Evolutionary conservation across 2,888 invertebrate genomes (phyloP).

Genomic region (Xanthorhoe spadicearia): DNA sequence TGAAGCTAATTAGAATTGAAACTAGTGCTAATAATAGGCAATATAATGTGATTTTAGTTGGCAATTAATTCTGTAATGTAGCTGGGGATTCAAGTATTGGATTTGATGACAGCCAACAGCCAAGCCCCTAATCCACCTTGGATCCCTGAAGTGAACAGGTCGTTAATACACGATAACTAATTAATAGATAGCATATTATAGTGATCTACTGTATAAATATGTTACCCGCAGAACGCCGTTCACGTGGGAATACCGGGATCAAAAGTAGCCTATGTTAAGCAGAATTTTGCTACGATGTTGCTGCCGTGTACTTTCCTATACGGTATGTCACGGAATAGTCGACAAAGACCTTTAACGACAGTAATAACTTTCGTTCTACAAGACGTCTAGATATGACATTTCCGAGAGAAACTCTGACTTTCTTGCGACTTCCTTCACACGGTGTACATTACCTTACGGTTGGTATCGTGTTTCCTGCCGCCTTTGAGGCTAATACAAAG

Average conservation of each 20-base stretch:
- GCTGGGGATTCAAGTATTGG: neutral
- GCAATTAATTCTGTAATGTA: neutral
- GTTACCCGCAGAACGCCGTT: too few species aligned
- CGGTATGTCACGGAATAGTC: too few species aligned
- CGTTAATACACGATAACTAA: neutral
- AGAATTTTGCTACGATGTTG: too few species aligned
- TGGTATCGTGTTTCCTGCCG: slow-evolving; percentile 3
- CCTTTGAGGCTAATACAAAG: neutral
- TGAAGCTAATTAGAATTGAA: neutral
- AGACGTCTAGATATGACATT: neutral
- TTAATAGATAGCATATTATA: neutral
- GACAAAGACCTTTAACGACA: too few species aligned
- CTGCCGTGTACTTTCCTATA: too few species aligned
- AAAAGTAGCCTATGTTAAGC: too few species aligned
- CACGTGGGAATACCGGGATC: too few species aligned
- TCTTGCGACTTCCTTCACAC: slow-evolving; percentile 1
- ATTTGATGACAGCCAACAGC: slow-evolving; percentile 1
- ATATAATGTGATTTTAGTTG: neutral
- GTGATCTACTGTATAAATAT: too few species aligned
- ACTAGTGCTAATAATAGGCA: neutral
- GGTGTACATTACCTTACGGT: slow-evolving; percentile 8
- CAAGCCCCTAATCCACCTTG: neutral
- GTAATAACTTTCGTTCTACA: neutral
- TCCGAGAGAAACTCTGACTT: neutral
- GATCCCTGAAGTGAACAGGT: slow-evolving; percentile 1